A percentile compares a stretch with the other conserved stretches of the same genome.
Conservation (phyloP, 2,888 invertebrate genomes). For the Tetragnatha montana region DNA sequence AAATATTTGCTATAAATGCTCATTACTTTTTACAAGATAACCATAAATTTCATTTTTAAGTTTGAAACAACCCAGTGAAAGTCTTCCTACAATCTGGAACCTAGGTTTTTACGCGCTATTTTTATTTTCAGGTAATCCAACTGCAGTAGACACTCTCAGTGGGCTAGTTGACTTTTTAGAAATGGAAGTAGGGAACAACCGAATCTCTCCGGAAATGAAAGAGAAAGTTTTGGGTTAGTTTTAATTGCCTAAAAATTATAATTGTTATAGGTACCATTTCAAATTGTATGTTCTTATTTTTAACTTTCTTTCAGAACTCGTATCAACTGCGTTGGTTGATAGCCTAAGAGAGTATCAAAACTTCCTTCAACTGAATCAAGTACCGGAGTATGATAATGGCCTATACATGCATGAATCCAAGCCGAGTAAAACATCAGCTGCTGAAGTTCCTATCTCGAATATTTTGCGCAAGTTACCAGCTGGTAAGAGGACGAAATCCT, state of each 20-base stretch:
- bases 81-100: background rate
- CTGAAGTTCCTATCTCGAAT: constrained; percentile 32
- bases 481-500: constrained; percentile 14
- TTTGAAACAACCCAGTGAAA: background rate
- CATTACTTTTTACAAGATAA: background rate
- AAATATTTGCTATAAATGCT: too few species aligned
- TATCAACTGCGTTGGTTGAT: constrained; percentile 85
- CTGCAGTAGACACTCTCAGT: constrained; percentile 84
- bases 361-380: constrained; percentile 74
- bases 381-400: constrained; percentile 21
- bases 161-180: constrained; percentile 86
- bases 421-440: constrained; percentile 24
- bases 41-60: background rate
- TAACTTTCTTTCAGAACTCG: constrained; percentile 80
- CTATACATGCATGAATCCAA: constrained; percentile 43
- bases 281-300: background rate
- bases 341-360: constrained; percentile 85
- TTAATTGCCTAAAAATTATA: constrained; percentile 58
- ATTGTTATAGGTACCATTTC: background rate
- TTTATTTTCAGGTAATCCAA: constrained; percentile 78
- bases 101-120: too few species aligned
- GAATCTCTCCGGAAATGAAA: constrained; percentile 84
- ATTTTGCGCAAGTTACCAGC: constrained; percentile 46
- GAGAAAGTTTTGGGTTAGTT: constrained; percentile 85
- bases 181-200: constrained; percentile 84